phyloP scores from a whole-genome alignment of 2,888 invertebrate genomes.

The Azorinus chamasolen region DNA sequence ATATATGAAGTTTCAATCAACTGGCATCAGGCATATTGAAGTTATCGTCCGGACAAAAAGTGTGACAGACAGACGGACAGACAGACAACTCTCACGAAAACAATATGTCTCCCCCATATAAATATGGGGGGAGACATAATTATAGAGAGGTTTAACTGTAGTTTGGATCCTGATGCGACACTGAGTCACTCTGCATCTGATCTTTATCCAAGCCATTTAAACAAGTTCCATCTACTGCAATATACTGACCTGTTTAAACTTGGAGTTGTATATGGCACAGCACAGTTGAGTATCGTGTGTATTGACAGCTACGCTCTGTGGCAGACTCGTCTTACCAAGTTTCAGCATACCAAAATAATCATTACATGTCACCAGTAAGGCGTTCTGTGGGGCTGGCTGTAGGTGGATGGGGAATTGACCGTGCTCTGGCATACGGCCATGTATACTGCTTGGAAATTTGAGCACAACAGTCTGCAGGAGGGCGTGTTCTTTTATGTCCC shows the following conservation, averaged over 20 bases:
- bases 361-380: conserved; percentile 84
- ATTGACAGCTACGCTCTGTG: conserved; percentile 68
- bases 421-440: conserved; percentile 85
- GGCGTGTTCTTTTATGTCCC: conserved; percentile 85
- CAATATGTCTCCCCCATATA: too few species aligned
- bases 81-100: too few species aligned
- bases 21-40: too few species aligned
- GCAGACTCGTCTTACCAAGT: conserved; percentile 77
- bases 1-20: too few species aligned
- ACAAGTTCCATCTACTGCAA: too few species aligned
- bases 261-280: conserved; percentile 84
- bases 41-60: too few species aligned
- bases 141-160: too few species aligned
- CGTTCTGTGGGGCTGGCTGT: conserved; percentile 76
- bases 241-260: conserved; percentile 83
- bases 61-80: too few species aligned
- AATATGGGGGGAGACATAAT: too few species aligned
- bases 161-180: too few species aligned
- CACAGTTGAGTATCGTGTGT: conserved; percentile 85
- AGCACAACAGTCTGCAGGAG: conserved; percentile 84
- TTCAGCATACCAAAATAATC: conserved; percentile 85
- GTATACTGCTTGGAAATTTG: conserved; percentile 84
- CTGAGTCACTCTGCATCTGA: too few species aligned
- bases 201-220: too few species aligned
- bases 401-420: conserved; percentile 84